A percentile compares a stretch with the other conserved stretches of the same genome.
Evolutionary conservation across 2,113 vertebrate species (phyloP).

Genomic region (Alligator sinensis): DNA sequence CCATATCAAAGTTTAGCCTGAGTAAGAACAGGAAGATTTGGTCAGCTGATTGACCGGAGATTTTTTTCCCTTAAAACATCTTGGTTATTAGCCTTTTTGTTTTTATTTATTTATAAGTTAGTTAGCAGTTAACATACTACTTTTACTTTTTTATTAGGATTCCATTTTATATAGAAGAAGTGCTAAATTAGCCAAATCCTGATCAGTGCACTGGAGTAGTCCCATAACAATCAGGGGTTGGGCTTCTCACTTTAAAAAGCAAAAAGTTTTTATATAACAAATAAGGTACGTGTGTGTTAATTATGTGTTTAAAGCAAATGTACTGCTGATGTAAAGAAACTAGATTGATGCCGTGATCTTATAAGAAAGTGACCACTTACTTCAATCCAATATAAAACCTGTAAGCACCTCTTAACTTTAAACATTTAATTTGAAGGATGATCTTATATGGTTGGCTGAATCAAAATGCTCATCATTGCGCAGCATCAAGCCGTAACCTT

Average conservation of each 20-base stretch:
- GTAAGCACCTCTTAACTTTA: background rate
- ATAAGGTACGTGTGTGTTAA: background rate
- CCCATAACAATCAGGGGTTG: background rate
- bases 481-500: background rate
- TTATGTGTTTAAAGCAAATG: background rate
- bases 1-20: background rate
- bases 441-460: background rate
- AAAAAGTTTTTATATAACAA: background rate
- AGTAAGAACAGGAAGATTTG: background rate
- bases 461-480: background rate
- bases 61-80: background rate
- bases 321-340: background rate
- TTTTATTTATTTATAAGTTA: too few relatives aligned
- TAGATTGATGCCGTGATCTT: background rate
- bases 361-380: background rate
- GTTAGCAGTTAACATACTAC: background rate
- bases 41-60: background rate
- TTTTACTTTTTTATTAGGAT: background rate
- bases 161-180: background rate
- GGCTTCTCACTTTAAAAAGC: background rate
- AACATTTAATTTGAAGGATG: background rate
- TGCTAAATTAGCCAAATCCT: background rate
- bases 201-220: background rate
- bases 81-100: too few relatives aligned
- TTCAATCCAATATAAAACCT: background rate